Evolutionary conservation across 1,140 invertebrate species (phyloP), one percentile per base, ranked within the genome.

Genomic region (Drosophila trapezifrons): DNA sequence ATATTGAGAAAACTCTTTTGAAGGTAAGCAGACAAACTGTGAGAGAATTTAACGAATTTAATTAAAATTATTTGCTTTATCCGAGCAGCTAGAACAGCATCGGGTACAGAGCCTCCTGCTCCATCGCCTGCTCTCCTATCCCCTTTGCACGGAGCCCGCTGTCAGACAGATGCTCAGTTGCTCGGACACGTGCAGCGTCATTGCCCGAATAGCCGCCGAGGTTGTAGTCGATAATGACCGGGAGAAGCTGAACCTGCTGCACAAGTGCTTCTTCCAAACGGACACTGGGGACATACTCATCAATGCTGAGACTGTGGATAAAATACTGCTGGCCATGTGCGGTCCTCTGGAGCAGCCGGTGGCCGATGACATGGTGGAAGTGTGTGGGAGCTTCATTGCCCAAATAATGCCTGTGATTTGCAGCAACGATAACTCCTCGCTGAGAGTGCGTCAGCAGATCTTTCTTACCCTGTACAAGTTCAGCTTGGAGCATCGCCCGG

Each of bases 81-180:
- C n/a, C 42, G 66, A 67, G 2, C 29, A 91, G 90, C 59, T 91
- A 0, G 35, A 55, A 29, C 70, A 82, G 20, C 62, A 76, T 22
- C 29, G 54, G 6, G 74, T 91, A 0, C 87, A 92, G 37, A 80
- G 79, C 45, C 92, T 93, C 90, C 91, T 93, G 58, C 76, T 94
- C 15, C 84, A 92, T 43, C 90, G 93, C 35, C 91, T 93, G 17
- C 80, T 94, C 29, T 91, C 92, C 3, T 87, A 93, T 83, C 93
- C 93, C 2, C 90, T 93, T 32, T 92, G 92, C 77, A 90, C 92
- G 35, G 93, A 93, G 80, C 64, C 71, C 6, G 62, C 92, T 3
- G 90, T 95, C 7, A 92, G 92, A 57, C 90, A 93, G 22, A 95
- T 95, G 94, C 92, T 94, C 0, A 73, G 86, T 55, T 82, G 89